Conservation (phyloP, 2,888 invertebrate genomes). For the Parnassius glacialis region DNA sequence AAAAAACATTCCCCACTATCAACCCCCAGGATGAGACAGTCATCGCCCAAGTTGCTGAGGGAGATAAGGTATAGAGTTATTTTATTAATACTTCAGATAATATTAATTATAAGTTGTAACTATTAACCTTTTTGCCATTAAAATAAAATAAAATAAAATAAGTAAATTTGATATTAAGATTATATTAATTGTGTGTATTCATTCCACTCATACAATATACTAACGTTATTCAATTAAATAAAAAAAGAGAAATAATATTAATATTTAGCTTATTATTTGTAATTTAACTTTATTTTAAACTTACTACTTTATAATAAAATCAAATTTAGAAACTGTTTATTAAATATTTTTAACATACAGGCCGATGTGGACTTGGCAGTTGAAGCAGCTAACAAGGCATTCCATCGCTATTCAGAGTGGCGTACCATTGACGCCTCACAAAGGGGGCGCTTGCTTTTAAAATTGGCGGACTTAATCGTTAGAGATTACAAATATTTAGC, state of each 20-base stretch:
- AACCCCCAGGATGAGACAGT: slow-evolving; percentile 91
- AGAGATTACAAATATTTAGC: slow-evolving; percentile 86
- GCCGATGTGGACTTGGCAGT: slow-evolving; percentile 91
- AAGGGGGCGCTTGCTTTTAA: slow-evolving; percentile 85
- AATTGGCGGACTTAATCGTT: slow-evolving; percentile 88
- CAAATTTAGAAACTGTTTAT: background rate
- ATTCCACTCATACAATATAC: too few species aligned
- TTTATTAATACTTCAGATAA: background rate
- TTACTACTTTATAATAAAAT: too few species aligned
- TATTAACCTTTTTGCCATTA: too few species aligned
- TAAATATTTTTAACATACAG: slow-evolving; percentile 50
- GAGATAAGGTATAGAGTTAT: slow-evolving; percentile 84
- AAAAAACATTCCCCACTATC: slow-evolving; percentile 91
- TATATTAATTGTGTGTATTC: too few species aligned
- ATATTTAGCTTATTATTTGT: too few species aligned
- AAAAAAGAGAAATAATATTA: too few species aligned
- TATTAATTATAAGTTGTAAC: background rate
- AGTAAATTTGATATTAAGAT: too few species aligned
- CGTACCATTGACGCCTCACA: slow-evolving; percentile 89
- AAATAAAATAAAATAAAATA: too few species aligned
- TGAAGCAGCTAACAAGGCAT: slow-evolving; percentile 88
- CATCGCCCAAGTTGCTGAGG: slow-evolving; percentile 90
- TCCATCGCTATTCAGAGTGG: slow-evolving; percentile 87
- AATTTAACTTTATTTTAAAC: too few species aligned
- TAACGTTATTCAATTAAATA: too few species aligned